Conservation (phyloP, 2,113 vertebrate genomes). For the Ciconia maguari region DNA sequence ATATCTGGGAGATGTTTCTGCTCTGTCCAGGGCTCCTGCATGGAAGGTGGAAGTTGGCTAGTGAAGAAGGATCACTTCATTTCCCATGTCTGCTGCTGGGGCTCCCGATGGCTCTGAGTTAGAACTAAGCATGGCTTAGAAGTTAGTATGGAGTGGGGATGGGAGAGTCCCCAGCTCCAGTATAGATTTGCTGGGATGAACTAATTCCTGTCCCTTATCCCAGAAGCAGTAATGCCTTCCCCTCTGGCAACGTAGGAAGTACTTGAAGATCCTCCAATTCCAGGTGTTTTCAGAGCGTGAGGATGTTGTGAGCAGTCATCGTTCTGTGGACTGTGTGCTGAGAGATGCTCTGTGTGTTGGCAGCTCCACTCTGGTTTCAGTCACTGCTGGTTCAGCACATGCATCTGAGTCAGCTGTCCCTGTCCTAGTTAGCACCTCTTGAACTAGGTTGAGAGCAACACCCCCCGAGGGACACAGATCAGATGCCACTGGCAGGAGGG, state of each 20-base stretch:
- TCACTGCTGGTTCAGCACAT: background rate
- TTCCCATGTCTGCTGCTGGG: background rate
- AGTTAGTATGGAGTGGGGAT: background rate
- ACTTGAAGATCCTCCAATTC: background rate
- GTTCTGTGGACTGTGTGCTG: background rate
- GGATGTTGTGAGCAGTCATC: background rate
- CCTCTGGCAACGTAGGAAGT: background rate
- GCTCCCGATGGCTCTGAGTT: background rate
- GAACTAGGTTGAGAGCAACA: background rate
- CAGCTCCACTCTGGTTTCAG: background rate
- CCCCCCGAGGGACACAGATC: background rate
- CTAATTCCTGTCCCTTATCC: background rate
- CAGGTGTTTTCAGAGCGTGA: background rate
- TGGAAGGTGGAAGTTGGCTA: background rate
- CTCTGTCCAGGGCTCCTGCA: background rate
- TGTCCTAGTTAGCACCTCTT: background rate
- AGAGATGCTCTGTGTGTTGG: background rate
- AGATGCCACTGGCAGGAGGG: background rate
- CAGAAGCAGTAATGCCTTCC: background rate
- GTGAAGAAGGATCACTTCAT: background rate
- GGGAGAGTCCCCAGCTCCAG: background rate
- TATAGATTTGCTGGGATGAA: background rate
- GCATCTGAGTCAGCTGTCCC: background rate
- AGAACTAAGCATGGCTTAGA: background rate
- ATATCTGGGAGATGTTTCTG: background rate